A percentile compares a stretch with the other conserved stretches of the same genome.
Evolutionary conservation across 2,113 vertebrate species (phyloP).

Genomic region (Psilopogon haemacephalus): DNA sequence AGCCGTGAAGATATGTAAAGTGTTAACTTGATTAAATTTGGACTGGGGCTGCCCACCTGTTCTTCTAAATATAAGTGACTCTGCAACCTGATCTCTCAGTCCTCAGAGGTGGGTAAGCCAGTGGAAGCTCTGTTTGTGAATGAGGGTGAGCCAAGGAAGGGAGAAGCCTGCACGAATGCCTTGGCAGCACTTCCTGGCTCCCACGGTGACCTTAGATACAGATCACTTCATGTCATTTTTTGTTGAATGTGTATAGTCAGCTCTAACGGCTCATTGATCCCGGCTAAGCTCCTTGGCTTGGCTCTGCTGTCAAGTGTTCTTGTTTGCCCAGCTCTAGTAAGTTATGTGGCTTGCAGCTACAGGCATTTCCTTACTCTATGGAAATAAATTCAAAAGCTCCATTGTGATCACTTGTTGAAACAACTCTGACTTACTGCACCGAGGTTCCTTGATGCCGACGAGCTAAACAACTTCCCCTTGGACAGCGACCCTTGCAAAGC

Average conservation of each 20-base stretch:
- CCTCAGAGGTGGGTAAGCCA: slow-evolving; percentile 25
- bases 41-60: slow-evolving; percentile 73
- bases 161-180: slow-evolving; percentile 54
- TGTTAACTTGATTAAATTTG: slow-evolving; percentile 65
- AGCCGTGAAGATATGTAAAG: slow-evolving; percentile 39
- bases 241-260: slow-evolving; percentile 64
- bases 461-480: background rate
- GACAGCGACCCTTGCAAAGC: background rate
- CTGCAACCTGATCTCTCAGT: slow-evolving; percentile 59
- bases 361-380: background rate
- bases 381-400: slow-evolving; percentile 38
- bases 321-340: background rate
- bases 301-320: slow-evolving; percentile 39
- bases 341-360: slow-evolving; percentile 6
- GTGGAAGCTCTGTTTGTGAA: slow-evolving; percentile 6
- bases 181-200: slow-evolving; percentile 61
- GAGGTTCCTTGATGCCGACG: background rate
- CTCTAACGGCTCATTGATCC: slow-evolving; percentile 32
- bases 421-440: background rate
- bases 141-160: slow-evolving; percentile 43
- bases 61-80: slow-evolving; percentile 75
- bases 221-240: slow-evolving; percentile 52
- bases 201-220: slow-evolving; percentile 68
- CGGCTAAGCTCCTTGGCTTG: slow-evolving; percentile 41
- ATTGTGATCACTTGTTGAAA: slow-evolving; percentile 29